Base-by-base conservation (phyloP, 2,888 invertebrate genomes). In the Acrocyrtus sp. region DNA sequence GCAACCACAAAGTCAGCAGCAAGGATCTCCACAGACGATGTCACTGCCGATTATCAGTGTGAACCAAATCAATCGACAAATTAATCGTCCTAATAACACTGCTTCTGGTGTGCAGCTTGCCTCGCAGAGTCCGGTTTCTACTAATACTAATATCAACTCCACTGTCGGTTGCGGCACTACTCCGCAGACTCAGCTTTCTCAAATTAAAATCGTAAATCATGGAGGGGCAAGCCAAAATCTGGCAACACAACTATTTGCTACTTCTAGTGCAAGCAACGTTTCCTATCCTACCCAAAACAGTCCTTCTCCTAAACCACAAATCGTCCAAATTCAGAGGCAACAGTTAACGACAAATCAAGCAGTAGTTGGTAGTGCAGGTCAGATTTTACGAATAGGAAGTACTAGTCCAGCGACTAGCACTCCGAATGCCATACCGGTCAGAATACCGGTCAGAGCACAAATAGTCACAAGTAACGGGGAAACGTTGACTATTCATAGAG, bases 381-480 rank as follows among this genome's bases (percentile, higher is more conserved):
- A 67, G 0, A 48, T 54, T 0, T 54, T 72, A 41, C 60, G 50
- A 54, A 66, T 72, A 27, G 60, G 63, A 19, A 75, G 62, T 53
- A 65, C 75, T 4, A 58, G 63, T 2, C 29, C 45, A 19, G 41
- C 19, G 15, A 21, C 41, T 22, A 47, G 26, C 10, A 50, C 54
- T 15, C n/a, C 48, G 10, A 69, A 58, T 41, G 73, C 66, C 50
- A 75, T 79, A 54, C 81, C 81, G 5, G 53, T 80, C 0, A 60
- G 81, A 50, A 75, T 79, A 54, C 81, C 81, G 5, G 53, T 80
- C 0, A 60, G 81, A 50, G 80, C 81, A 48, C 80, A 81, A 48
- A 81, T 81, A 26, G 78, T 81, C 0, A 81, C 79, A 2, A 78
- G 80, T 54, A 80, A 80, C 58, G 81, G 81, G 1, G 81, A 81